Percentiles rank a stretch among this genome's conserved stretches.
phyloP scores from a whole-genome alignment of 2,888 invertebrate genomes.

The Drosophila nr. medialis region DNA sequence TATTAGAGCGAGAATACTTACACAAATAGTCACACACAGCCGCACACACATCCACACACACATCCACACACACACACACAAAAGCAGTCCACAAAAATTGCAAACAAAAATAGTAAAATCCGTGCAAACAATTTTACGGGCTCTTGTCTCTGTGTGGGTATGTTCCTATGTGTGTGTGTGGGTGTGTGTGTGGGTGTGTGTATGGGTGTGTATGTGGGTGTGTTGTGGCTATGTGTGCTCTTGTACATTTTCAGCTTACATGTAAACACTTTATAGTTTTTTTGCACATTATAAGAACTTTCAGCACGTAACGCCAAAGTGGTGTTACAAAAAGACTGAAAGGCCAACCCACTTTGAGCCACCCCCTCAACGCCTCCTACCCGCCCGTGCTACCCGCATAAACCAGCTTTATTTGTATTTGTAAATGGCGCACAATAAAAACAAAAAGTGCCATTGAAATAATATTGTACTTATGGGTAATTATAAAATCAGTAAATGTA shows the following conservation, averaged over 20 bases:
- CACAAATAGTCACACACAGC: slow-evolving; percentile 16
- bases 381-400: neutral
- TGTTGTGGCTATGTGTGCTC: slow-evolving; percentile 10
- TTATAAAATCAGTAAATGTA: slow-evolving; percentile 70
- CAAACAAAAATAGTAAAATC: slow-evolving; percentile 34
- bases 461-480: slow-evolving; percentile 70
- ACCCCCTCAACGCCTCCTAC: neutral
- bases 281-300: slow-evolving; percentile 33
- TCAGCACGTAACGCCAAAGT: slow-evolving; percentile 59
- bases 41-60: slow-evolving; percentile 2
- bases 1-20: slow-evolving; percentile 66
- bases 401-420: slow-evolving; percentile 16
- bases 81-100: slow-evolving; percentile 61
- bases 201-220: neutral
- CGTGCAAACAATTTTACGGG: slow-evolving; percentile 27
- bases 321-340: slow-evolving; percentile 38
- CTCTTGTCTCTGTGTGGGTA: slow-evolving; percentile 35
- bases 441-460: slow-evolving; percentile 66
- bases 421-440: slow-evolving; percentile 46
- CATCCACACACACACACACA: slow-evolving; percentile 23
- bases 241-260: slow-evolving; percentile 56
- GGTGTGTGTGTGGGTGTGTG: neutral
- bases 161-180: neutral
- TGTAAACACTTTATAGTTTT: slow-evolving; percentile 62
- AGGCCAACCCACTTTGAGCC: slow-evolving; percentile 27